Base-by-base conservation (phyloP, 2,797 vertebrate species). In the Smutsia temminckii region DNA sequence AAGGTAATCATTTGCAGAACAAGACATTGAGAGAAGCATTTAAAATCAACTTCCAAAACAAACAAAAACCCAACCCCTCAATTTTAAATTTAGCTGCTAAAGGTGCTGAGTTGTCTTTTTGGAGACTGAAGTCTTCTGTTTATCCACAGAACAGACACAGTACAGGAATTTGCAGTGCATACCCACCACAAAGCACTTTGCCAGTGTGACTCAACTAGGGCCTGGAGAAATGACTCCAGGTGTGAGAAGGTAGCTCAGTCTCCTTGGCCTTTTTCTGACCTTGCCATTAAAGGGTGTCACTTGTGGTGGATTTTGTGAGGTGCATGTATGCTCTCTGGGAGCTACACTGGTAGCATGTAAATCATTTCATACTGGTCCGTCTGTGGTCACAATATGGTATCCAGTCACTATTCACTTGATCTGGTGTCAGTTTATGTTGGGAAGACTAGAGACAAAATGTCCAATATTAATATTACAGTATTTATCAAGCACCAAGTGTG, bases 1-100 rank as follows among this genome's bases (percentile, higher is more conserved):
- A 99, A 99, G 98, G 99, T 99, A 98, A 98, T 95, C 95, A 97
- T 93, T 95, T 96, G 96, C 97, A 98, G 97, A 97, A 96, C 94
- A 91, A 97, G 97, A 97, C 89, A 89, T 95, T 96, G 83, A 97
- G 97, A 97, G 97, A 97, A 97, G 97, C 95, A 90, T 97, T 97
- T 96, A 96, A 96, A 97, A 97, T 61, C 92, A 90, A 89, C 96
- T 93, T 94, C 95, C 93, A 92, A 97, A 97, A 83, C 71, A 93
- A 97, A 97, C 72, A 64, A 94, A 78, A 84, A 94, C 68, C 93
- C 75, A 95, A 79, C 63, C 59, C 74, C 69, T 94, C 40, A 93
- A 69, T 55, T 81, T 95, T 93, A 69, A 96, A 78, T 92, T 69
- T 89, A 96, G 85, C 68, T 97, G 93, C 71, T 94, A 83, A 89